phyloP scores from a whole-genome alignment of 2,888 invertebrate species.

The Carterocephalus palaemon region DNA sequence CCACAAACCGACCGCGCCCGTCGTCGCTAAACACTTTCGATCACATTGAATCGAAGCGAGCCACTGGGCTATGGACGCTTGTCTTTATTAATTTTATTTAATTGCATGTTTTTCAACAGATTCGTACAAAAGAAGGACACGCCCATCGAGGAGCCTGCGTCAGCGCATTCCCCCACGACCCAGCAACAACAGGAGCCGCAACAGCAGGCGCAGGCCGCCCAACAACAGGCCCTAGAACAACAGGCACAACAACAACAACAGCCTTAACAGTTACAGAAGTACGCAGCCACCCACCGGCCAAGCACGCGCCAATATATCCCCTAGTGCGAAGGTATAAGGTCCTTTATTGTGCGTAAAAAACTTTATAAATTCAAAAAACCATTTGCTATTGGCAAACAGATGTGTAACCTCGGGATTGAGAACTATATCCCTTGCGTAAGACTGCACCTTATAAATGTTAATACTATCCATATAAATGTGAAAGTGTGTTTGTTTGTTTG shows the following conservation, averaged over 20 bases:
- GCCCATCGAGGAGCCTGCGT: slow-evolving; percentile 44
- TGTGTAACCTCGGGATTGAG: no score
- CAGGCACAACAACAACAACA: slow-evolving; percentile 5
- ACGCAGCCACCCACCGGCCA: slow-evolving; percentile 11
- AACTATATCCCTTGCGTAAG: no score
- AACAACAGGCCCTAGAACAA: slow-evolving; percentile 10
- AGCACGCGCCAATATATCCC: slow-evolving; percentile 12
- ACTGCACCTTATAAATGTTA: no score
- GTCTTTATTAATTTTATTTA: no score
- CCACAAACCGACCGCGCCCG: no score
- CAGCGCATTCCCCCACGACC: slow-evolving; percentile 56
- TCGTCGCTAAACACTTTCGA: no score
- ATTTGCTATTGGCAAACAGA: no score
- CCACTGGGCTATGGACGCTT: no score
- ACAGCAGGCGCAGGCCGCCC: slow-evolving; percentile 12
- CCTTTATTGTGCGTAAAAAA: slow-evolving; percentile 6
- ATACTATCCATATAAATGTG: no score
- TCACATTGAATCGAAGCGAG: no score
- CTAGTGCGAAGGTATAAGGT: slow-evolving; percentile 7
- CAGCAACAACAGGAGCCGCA: slow-evolving; percentile 34
- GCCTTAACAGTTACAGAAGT: slow-evolving; percentile 12
- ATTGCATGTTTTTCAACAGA: slow-evolving; percentile 39
- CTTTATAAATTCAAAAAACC: no score
- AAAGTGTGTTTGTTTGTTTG: no score
- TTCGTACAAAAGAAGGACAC: slow-evolving; percentile 51